phyloP scores from a whole-genome alignment of 2,113 vertebrate species.

The Phasianus colchicus region DNA sequence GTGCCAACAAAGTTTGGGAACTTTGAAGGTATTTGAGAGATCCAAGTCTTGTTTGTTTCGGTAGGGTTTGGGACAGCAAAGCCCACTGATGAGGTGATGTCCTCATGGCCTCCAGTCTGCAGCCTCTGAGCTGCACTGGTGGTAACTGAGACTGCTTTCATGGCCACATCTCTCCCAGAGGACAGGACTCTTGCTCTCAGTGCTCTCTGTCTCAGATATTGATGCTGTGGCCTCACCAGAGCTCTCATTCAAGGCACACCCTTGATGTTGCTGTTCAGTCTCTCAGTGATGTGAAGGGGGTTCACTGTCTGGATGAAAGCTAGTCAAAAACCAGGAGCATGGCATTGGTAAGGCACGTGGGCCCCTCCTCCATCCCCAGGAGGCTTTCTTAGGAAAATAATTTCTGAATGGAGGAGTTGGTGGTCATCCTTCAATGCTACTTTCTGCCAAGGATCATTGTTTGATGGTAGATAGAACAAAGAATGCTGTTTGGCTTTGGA shows the following conservation, averaged over 20 bases:
- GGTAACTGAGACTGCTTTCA: neutral
- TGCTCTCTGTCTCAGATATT: neutral
- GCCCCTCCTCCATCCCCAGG: neutral
- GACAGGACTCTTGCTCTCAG: neutral
- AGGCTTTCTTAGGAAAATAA: neutral
- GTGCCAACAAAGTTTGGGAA: neutral
- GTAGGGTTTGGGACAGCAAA: neutral
- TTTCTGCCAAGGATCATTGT: neutral
- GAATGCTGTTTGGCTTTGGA: neutral
- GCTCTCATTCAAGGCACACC: neutral
- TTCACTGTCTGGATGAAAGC: neutral
- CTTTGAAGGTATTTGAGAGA: neutral
- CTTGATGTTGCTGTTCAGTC: neutral
- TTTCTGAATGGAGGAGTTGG: neutral
- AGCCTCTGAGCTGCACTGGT: neutral
- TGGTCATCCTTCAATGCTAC: neutral
- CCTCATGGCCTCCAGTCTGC: neutral
- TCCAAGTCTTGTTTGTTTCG: neutral
- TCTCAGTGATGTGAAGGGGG: neutral
- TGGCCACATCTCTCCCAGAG: neutral
- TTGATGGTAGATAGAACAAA: neutral
- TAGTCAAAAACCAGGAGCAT: neutral
- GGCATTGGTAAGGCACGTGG: neutral
- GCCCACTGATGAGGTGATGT: neutral
- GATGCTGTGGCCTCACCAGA: neutral